Evolutionary conservation across 2,888 invertebrate species (phyloP).

Genomic region (Euclidia mi): DNA sequence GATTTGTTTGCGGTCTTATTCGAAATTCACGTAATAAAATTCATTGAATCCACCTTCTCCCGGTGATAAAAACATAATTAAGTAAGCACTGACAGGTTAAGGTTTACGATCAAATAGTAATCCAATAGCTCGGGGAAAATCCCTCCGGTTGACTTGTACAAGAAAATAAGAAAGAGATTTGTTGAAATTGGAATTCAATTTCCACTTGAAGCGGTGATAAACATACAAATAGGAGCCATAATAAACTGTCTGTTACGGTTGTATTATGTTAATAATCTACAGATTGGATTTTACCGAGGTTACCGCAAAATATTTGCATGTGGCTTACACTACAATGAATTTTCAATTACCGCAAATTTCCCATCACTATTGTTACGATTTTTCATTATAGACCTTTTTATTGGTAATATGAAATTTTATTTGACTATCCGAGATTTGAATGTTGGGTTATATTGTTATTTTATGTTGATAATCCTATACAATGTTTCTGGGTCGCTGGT

Average conservation of each 20-base stretch:
- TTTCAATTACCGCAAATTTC: conserved; percentile 19
- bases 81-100: conserved; percentile 7
- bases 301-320: conserved; percentile 11
- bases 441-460: background rate
- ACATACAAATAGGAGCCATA: conserved; percentile 48
- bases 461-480: background rate
- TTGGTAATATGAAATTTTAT: conserved; percentile 12
- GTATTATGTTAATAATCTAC: conserved; percentile 47
- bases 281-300: conserved; percentile 32
- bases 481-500: background rate
- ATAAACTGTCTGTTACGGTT: conserved; percentile 45
- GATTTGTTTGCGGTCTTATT: background rate
- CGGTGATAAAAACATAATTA: conserved; percentile 4
- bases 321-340: conserved; percentile 9
- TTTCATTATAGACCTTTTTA: conserved; percentile 14
- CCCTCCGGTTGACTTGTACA: conserved; percentile 36
- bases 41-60: background rate
- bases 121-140: conserved; percentile 51
- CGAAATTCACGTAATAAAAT: background rate
- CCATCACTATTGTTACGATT: conserved; percentile 10
- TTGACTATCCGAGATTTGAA: background rate
- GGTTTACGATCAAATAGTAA: conserved; percentile 23
- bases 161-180: conserved; percentile 52
- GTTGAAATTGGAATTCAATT: conserved; percentile 51
- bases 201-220: conserved; percentile 35